phyloP scores from a whole-genome alignment of 1,140 invertebrate species.

The Drosophila subpulchrella region DNA sequence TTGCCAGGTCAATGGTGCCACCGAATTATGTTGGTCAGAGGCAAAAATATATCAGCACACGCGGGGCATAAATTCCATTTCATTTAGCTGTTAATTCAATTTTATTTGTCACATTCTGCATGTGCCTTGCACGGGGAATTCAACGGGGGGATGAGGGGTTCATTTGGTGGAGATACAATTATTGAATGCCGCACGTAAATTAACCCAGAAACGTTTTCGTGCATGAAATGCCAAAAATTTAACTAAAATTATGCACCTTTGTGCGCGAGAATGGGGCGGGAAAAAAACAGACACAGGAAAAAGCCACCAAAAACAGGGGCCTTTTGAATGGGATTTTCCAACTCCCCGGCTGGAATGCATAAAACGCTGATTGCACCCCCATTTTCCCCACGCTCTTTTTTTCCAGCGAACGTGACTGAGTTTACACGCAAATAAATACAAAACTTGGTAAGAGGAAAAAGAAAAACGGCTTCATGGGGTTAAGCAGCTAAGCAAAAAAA shows the following conservation, averaged over 20 bases:
- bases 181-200: slow-evolving; percentile 60
- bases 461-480: slow-evolving; percentile 36
- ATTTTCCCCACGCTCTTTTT: neutral
- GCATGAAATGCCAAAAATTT: slow-evolving; percentile 76
- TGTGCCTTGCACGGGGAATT: no score
- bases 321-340: slow-evolving; percentile 23
- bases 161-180: slow-evolving; percentile 8
- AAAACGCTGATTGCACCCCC: slow-evolving; percentile 69
- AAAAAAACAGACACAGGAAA: slow-evolving; percentile 32
- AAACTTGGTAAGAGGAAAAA: slow-evolving; percentile 25
- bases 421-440: slow-evolving; percentile 75
- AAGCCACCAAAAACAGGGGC: slow-evolving; percentile 31
- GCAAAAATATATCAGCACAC: slow-evolving; percentile 30
- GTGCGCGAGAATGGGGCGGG: slow-evolving; percentile 7
- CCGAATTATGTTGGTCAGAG: slow-evolving; percentile 27
- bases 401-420: slow-evolving; percentile 57
- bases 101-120: slow-evolving; percentile 40
- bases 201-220: slow-evolving; percentile 76
- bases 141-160: no score
- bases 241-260: slow-evolving; percentile 75
- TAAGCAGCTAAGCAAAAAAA: slow-evolving; percentile 55
- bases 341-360: slow-evolving; percentile 40
- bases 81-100: slow-evolving; percentile 73
- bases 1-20: slow-evolving; percentile 40
- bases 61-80: slow-evolving; percentile 66